Percentiles rank a stretch among this genome's conserved stretches.
These are phyloP conservation scores for Hoplodrina blanda DNA, from an alignment of 2,888 invertebrate genomes.

Conservation along the genomic window DNA sequence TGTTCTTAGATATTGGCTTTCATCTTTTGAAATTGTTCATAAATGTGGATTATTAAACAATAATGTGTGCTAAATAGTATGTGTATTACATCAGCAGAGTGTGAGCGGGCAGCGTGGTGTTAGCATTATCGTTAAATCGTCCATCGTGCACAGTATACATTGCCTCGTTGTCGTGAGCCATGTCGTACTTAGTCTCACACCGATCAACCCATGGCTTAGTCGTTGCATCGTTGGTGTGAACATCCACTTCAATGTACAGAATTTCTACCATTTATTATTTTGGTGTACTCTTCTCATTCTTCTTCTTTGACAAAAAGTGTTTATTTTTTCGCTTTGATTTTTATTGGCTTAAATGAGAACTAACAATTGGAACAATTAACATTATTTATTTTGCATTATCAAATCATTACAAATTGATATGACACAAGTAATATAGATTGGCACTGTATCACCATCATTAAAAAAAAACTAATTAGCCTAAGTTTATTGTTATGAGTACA, in stretches of 20 bases:
- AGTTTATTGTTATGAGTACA: slow-evolving; percentile 33
- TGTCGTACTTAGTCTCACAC: slow-evolving; percentile 84
- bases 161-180: slow-evolving; percentile 85
- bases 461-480: slow-evolving; percentile 50
- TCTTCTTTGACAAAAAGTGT: slow-evolving; percentile 58
- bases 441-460: slow-evolving; percentile 78
- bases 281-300: slow-evolving; percentile 65
- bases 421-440: slow-evolving; percentile 75
- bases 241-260: slow-evolving; percentile 78
- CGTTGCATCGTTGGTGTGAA: slow-evolving; percentile 86
- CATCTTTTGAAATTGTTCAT: slow-evolving; percentile 7
- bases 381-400: slow-evolving; percentile 78
- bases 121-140: slow-evolving; percentile 72
- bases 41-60: not conserved
- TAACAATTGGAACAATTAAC: slow-evolving; percentile 78
- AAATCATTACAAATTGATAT: slow-evolving; percentile 71
- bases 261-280: slow-evolving; percentile 67
- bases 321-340: slow-evolving; percentile 65
- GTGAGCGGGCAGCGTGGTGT: slow-evolving; percentile 78
- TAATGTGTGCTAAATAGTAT: slow-evolving; percentile 22
- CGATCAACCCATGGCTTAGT: slow-evolving; percentile 87
- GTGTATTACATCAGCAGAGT: slow-evolving; percentile 66
- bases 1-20: slow-evolving; percentile 10
- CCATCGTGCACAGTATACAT: slow-evolving; percentile 81
- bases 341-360: slow-evolving; percentile 79